phyloP scores from a whole-genome alignment of 2,888 invertebrate genomes.

The Acleris sparsana region DNA sequence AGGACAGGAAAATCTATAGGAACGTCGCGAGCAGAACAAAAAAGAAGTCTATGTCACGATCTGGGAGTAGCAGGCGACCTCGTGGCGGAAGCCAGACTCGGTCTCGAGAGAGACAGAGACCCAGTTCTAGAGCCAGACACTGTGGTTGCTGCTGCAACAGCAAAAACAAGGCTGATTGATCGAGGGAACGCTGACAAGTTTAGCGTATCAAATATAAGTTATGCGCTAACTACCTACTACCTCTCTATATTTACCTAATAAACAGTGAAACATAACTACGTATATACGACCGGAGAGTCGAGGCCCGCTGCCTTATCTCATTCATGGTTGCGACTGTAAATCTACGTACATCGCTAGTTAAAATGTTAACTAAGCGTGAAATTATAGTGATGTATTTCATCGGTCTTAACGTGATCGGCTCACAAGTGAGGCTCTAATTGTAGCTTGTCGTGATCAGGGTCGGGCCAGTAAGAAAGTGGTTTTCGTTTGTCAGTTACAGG shows the following conservation, averaged over 20 bases:
- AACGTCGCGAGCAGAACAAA: constrained; percentile 4
- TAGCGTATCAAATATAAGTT: background rate
- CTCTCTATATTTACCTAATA: constrained; percentile 1
- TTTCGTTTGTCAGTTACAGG: constrained; percentile 50
- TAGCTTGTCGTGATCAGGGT: background rate
- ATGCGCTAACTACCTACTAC: too few species aligned
- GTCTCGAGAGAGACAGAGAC: constrained; percentile 34
- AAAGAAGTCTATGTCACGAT: constrained; percentile 7
- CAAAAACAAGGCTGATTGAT: constrained; percentile 1
- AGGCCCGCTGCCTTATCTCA: constrained; percentile 21
- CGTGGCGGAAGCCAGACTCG: constrained; percentile 25
- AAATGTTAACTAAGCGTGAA: constrained; percentile 20
- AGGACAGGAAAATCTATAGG: too few species aligned
- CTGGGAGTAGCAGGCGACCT: constrained; percentile 25
- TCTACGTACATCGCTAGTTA: constrained; percentile 19
- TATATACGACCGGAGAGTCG: background rate
- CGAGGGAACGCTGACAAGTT: background rate
- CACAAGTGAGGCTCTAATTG: constrained; percentile 49
- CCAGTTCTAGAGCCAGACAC: constrained; percentile 30
- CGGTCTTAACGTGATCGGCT: constrained; percentile 49
- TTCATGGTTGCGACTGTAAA: constrained; percentile 33
- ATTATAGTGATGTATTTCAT: constrained; percentile 41
- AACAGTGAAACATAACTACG: background rate
- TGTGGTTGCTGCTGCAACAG: constrained; percentile 26
- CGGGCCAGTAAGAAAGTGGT: background rate